Percentiles rank a stretch among this genome's conserved stretches.
phyloP scores from a whole-genome alignment of 2,797 vertebrate genomes.

The Pangasius sanitwongsei region DNA sequence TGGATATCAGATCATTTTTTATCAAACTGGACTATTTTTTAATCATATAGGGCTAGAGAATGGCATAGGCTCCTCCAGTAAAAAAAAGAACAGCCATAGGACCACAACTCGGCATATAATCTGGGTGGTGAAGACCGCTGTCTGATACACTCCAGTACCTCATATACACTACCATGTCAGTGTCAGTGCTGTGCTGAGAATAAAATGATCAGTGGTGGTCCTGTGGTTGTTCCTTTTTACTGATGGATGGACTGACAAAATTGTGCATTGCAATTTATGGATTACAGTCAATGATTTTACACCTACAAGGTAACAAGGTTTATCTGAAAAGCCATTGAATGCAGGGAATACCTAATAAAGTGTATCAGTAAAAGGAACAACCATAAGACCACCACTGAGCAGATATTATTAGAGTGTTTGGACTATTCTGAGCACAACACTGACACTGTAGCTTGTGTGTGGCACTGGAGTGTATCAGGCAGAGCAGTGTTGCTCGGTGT shows the following conservation, averaged over 20 bases:
- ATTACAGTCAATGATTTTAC: not conserved
- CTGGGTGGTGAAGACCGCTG: not conserved
- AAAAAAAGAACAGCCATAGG: not conserved
- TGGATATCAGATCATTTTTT: not conserved
- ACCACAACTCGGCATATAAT: not conserved
- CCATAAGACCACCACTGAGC: not conserved
- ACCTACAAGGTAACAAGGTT: not conserved
- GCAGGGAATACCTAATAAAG: not conserved
- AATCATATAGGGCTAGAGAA: not conserved
- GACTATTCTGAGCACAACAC: not conserved
- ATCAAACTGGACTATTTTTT: not conserved
- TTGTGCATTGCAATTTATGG: not conserved
- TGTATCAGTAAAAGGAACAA: not conserved
- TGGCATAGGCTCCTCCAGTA: not conserved
- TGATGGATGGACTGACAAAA: not conserved
- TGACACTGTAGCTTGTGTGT: not conserved
- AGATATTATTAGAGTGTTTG: not conserved
- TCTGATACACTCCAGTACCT: too few relatives aligned
- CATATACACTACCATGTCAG: not conserved
- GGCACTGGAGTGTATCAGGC: not conserved
- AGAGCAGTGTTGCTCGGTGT: not conserved
- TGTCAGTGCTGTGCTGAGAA: not conserved
- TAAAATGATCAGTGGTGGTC: not conserved
- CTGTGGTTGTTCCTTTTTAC: not conserved
- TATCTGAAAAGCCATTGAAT: not conserved